Conservation (phyloP, 2,888 invertebrate genomes). For the Catocala sponsa region DNA sequence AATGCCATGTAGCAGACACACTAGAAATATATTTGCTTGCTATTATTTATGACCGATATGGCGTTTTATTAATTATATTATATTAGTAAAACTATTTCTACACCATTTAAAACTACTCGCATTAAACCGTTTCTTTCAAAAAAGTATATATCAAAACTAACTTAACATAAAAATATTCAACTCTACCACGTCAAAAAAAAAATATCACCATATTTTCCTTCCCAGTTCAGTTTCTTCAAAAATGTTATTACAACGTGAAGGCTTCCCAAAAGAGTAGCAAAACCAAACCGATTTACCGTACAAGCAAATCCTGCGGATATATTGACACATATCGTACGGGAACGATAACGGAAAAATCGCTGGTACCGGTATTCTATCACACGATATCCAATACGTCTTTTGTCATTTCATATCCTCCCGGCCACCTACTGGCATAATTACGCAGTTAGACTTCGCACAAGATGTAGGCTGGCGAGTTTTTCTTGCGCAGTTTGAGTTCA, state of each 20-base stretch:
- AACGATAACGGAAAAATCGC: conserved; percentile 40
- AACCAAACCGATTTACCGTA: conserved; percentile 47
- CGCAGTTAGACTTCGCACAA: conserved; percentile 54
- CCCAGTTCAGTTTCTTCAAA: neutral
- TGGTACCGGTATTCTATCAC: conserved; percentile 53
- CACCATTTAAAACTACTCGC: too few relatives aligned
- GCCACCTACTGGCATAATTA: conserved; percentile 67
- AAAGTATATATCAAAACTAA: too few relatives aligned
- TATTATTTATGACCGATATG: too few relatives aligned
- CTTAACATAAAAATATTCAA: too few relatives aligned
- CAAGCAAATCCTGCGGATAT: conserved; percentile 40
- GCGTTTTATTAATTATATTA: too few relatives aligned
- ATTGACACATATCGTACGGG: conserved; percentile 43
- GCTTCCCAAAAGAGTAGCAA: conserved; percentile 12
- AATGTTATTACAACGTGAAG: conserved; percentile 19
- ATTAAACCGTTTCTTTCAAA: too few relatives aligned
- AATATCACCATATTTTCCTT: neutral
- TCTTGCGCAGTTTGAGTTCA: neutral
- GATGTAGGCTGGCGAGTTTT: conserved; percentile 25
- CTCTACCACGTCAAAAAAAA: conserved; percentile 13
- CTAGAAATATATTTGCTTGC: too few relatives aligned
- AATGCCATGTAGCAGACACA: too few relatives aligned
- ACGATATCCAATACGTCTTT: conserved; percentile 70
- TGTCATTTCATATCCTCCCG: conserved; percentile 71
- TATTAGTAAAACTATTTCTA: too few relatives aligned